These are phyloP conservation scores for Rhadinocentrus ornatus DNA, from an alignment of 2,797 vertebrate species.

Conservation along the genomic window DNA sequence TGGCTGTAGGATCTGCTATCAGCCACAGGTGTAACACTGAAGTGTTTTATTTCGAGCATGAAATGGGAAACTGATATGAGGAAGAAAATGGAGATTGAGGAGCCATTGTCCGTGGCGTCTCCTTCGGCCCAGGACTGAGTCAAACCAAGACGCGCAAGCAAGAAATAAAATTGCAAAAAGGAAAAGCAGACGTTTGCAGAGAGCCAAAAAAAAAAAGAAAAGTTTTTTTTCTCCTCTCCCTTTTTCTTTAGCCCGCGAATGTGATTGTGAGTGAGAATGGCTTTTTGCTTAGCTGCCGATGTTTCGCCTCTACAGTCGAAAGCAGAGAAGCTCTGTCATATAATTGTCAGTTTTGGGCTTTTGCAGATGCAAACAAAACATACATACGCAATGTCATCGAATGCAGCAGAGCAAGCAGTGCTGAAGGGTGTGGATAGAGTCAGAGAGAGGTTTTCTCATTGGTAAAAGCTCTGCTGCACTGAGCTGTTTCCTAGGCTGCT, in stretches of 20 bases:
- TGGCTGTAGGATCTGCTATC: constrained; percentile 31
- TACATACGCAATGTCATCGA: constrained; percentile 42
- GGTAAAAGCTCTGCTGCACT: constrained; percentile 67
- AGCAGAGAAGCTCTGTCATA: constrained; percentile 43
- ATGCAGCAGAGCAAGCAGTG: constrained; percentile 42
- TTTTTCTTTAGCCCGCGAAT: constrained; percentile 48
- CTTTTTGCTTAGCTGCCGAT: constrained; percentile 37
- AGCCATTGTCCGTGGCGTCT: constrained; percentile 31
- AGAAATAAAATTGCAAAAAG: constrained; percentile 30
- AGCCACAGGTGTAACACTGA: constrained; percentile 42
- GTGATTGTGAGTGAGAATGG: constrained; percentile 41
- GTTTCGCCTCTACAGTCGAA: constrained; percentile 38
- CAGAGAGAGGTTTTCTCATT: constrained; percentile 62
- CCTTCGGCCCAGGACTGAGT: constrained; percentile 37
- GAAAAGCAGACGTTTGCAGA: constrained; percentile 40
- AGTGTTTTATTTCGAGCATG: constrained; percentile 22
- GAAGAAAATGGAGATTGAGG: constrained; percentile 35
- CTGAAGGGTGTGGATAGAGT: constrained; percentile 49
- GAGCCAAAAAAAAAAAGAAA: constrained; percentile 29
- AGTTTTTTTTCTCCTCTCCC: constrained; percentile 33
- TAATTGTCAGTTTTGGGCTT: constrained; percentile 39
- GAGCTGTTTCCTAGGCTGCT: constrained; percentile 74
- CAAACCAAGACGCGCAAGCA: constrained; percentile 31
- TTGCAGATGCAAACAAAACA: constrained; percentile 41
- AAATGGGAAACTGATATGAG: constrained; percentile 7